Evolutionary conservation across 2,888 invertebrate genomes (phyloP).

Genomic region (Dinocampus coccinellae): DNA sequence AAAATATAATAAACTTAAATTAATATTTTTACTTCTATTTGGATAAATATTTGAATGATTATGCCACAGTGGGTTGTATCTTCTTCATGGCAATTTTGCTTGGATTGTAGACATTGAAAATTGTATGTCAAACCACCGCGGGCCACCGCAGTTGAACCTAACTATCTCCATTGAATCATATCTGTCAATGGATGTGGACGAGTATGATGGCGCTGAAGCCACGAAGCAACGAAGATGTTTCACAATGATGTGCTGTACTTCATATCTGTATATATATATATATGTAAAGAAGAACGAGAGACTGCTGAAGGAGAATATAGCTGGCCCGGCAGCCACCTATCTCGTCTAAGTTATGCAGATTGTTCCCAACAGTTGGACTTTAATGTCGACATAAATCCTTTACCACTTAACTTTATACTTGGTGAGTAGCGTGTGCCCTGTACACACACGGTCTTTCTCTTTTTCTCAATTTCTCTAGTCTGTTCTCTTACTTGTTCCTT

Average conservation of each 20-base stretch:
- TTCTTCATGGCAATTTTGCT: not conserved
- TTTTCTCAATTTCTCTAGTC: too few relatives aligned
- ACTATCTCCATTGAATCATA: constrained; percentile 61
- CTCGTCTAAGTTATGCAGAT: constrained; percentile 64
- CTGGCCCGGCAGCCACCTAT: constrained; percentile 20
- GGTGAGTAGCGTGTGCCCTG: constrained; percentile 52
- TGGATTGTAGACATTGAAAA: not conserved
- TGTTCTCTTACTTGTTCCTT: not conserved
- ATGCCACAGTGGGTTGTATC: not conserved
- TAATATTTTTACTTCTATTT: not conserved
- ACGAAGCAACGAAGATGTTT: constrained; percentile 16
- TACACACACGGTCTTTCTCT: constrained; percentile 37
- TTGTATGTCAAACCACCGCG: constrained; percentile 35
- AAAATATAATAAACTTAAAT: too few relatives aligned
- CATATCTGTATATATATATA: constrained; percentile 1
- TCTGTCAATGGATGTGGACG: constrained; percentile 59
- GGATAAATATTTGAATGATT: not conserved
- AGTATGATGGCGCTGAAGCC: constrained; percentile 50
- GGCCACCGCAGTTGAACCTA: constrained; percentile 44
- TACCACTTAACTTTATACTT: constrained; percentile 67
- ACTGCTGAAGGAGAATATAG: constrained; percentile 12
- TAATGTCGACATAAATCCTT: constrained; percentile 67
- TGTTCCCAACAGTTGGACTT: constrained; percentile 67
- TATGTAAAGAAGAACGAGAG: constrained; percentile 31
- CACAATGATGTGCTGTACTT: constrained; percentile 13